Percentiles rank a stretch among this genome's conserved stretches.
Evolutionary conservation across 2,888 invertebrate genomes (phyloP).

Genomic region (Napeogenes sylphis): DNA sequence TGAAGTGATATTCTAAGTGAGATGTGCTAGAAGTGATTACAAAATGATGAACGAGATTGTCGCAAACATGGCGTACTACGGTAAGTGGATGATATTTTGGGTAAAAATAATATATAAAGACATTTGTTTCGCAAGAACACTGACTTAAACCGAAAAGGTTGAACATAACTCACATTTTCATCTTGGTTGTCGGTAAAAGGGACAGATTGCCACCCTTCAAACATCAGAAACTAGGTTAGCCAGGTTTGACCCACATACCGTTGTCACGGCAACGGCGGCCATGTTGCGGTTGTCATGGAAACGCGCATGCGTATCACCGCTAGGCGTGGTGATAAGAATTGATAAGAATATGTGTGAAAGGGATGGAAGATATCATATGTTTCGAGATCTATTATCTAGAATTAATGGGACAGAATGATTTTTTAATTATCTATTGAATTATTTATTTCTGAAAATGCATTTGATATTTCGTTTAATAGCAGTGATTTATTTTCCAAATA

Average conservation of each 20-base stretch:
- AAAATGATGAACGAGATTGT: conserved; percentile 63
- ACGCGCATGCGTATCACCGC: conserved; percentile 49
- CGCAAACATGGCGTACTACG: conserved; percentile 64
- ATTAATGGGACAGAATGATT: no score
- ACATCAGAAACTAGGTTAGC: conserved; percentile 34
- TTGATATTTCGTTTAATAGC: neutral
- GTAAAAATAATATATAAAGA: no score
- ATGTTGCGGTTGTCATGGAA: conserved; percentile 52
- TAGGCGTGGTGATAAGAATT: conserved; percentile 33
- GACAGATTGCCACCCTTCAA: conserved; percentile 11
- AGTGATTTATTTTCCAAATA: no score
- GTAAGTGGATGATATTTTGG: conserved; percentile 42
- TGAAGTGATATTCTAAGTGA: no score
- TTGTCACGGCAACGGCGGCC: conserved; percentile 53
- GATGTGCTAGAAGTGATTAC: no score
- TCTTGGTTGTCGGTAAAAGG: neutral
- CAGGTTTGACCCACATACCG: conserved; percentile 40
- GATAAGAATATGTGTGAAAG: conserved; percentile 19
- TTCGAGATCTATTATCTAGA: neutral
- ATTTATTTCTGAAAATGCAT: neutral
- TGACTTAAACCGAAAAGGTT: neutral
- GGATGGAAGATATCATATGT: neutral
- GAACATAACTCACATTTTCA: neutral
- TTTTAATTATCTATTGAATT: conserved; percentile 3
- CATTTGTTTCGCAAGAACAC: no score